Evolutionary conservation across 2,888 invertebrate genomes (phyloP), one percentile per base, ranked within the genome.

Genomic region (Mesochorus sp.): DNA sequence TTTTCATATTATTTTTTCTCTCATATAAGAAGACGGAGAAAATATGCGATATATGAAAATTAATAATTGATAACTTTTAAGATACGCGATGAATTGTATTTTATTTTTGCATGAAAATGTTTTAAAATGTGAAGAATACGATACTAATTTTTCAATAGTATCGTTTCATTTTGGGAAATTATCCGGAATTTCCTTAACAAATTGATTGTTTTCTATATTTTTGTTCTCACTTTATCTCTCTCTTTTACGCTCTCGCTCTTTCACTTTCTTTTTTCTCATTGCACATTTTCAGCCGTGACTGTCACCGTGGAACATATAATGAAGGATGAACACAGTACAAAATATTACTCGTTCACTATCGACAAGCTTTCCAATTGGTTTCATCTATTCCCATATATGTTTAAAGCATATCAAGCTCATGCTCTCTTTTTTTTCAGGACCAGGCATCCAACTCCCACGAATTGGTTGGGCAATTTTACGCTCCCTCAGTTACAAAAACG

Each of bases 381-480:
- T 34, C 37, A 49, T 51, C 24, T 6, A 51, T 31, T 37, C 51
- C 31, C 31, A 37, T 51, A 28, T 66, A 49, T 37, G 51, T 66
- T 62, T 34, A 44, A 62, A 62, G 12, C 47, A 47, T 62, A 47
- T 62, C 28, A 17, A 66, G 10, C 51, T 47, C 57, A 3, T 44
- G 1, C 14, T 44, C 14, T 44, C 2, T 3, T 44, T 12, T 37
- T 37, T 4, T 12, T 37, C 31, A 8, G 37, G 34, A 47, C 34
- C 66, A 47, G 31, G 39, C 66, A 71, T 42, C 28, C 24, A 49
- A 24, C 55, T 73, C 72, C 64, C 70, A 49, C 28, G 21, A 47
- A 85, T 87, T 86, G 89, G 89, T 90, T 88, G 88, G 89, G 88
- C 90, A 90, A 90, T 90, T 90, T 90, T 89, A 90, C 90, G 90